Evolutionary conservation across 2,113 vertebrate genomes (phyloP).

Genomic region (Dissostichus mawsoni): DNA sequence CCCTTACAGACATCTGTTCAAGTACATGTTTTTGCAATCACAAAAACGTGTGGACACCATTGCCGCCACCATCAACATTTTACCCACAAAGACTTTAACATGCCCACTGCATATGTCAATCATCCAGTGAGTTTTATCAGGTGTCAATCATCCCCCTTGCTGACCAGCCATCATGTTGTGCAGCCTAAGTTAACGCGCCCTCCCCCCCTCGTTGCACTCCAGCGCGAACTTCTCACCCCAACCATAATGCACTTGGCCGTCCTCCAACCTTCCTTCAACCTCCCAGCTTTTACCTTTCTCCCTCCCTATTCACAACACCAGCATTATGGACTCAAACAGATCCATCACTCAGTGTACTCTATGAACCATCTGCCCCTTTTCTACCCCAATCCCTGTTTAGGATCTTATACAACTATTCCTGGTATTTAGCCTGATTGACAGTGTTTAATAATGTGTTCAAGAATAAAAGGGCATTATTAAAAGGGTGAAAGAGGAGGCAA

Average conservation of each 20-base stretch:
- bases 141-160: constrained; percentile 64
- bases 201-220: constrained; percentile 48
- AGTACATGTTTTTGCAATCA: neutral
- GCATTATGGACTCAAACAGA: constrained; percentile 71
- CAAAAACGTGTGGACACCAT: constrained; percentile 18
- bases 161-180: constrained; percentile 49
- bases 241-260: constrained; percentile 73
- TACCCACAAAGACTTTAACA: constrained; percentile 37
- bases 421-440: constrained; percentile 84
- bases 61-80: constrained; percentile 11
- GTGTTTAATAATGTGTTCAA: constrained; percentile 83
- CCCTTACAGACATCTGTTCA: constrained; percentile 23
- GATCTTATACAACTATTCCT: constrained; percentile 79
- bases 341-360: constrained; percentile 73
- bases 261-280: constrained; percentile 69
- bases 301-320: constrained; percentile 64
- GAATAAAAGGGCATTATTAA: constrained; percentile 82
- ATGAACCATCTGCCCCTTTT: constrained; percentile 11
- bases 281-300: constrained; percentile 70
- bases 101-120: constrained; percentile 56
- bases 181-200: constrained; percentile 43
- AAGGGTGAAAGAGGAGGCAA: constrained; percentile 42
- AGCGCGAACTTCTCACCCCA: constrained; percentile 80
- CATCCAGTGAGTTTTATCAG: constrained; percentile 48
- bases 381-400: constrained; percentile 47